Evolutionary conservation across 2,888 invertebrate genomes (phyloP).

Genomic region (Penaeus monodon): DNA sequence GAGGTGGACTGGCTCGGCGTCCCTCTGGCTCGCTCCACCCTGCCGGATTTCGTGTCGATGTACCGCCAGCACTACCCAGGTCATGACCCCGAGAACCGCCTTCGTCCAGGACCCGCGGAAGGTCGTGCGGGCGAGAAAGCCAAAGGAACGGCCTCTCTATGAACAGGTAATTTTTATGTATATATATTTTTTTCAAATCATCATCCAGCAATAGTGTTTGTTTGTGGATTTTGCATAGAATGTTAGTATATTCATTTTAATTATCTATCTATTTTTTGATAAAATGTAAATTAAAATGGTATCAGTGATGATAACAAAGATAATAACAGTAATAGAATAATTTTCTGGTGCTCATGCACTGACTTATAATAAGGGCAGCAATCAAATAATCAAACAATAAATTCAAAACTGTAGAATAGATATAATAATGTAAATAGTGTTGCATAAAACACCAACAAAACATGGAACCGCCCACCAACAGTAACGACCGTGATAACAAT

Average conservation of each 20-base stretch:
- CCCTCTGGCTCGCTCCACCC: conserved; percentile 38
- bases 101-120: not conserved
- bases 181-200: not conserved
- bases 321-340: too few species aligned
- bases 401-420: too few species aligned
- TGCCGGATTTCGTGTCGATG: conserved; percentile 50
- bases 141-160: conserved; percentile 18
- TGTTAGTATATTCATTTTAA: not conserved
- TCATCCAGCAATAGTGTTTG: not conserved
- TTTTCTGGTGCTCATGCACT: too few species aligned
- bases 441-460: not conserved
- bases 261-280: too few species aligned
- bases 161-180: conserved; percentile 33
- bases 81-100: not conserved
- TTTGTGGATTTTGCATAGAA: not conserved
- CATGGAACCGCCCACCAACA: not conserved
- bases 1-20: conserved; percentile 56
- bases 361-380: too few species aligned
- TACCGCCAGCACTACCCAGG: conserved; percentile 48
- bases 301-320: too few species aligned
- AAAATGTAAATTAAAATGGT: too few species aligned
- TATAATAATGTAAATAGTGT: not conserved
- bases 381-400: too few species aligned
- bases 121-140: not conserved
- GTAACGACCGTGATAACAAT: not conserved